Percentiles rank a stretch among this genome's conserved stretches.
phyloP scores from a whole-genome alignment of 1,140 invertebrate species.

The Ruditapes philippinarum region DNA sequence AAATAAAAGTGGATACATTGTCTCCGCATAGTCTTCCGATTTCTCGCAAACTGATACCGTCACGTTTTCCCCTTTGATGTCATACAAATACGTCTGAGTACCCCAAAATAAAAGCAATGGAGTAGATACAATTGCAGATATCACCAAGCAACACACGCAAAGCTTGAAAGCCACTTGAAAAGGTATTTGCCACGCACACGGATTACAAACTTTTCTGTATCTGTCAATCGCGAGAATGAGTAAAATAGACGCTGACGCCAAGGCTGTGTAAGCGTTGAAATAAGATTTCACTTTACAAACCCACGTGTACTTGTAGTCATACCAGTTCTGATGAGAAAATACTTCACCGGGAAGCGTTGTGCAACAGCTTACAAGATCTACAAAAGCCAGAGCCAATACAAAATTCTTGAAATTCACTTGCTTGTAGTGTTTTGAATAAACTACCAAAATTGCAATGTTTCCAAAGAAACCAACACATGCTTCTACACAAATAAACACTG shows the following conservation, averaged over 20 bases:
- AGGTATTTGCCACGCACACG: constrained; percentile 67
- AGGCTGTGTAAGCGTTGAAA: constrained; percentile 70
- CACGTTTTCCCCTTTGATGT: not conserved
- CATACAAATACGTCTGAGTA: constrained; percentile 7
- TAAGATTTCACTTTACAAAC: constrained; percentile 71
- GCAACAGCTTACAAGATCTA: too few species aligned
- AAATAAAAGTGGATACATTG: constrained; percentile 17
- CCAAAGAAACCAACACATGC: too few species aligned
- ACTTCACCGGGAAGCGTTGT: too few species aligned
- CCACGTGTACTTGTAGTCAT: not conserved
- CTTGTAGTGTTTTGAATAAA: too few species aligned
- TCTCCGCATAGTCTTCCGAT: constrained; percentile 11
- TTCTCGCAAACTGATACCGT: constrained; percentile 38
- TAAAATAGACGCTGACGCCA: constrained; percentile 69
- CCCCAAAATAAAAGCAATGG: constrained; percentile 40
- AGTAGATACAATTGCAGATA: constrained; percentile 6
- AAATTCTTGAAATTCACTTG: too few species aligned
- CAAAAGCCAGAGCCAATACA: too few species aligned
- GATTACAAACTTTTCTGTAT: constrained; percentile 71
- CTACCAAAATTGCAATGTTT: too few species aligned
- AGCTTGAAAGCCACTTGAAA: not conserved
- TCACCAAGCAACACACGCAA: not conserved
- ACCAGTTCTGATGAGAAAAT: not conserved
- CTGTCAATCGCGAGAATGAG: constrained; percentile 71
- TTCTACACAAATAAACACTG: too few species aligned